Percentiles rank a stretch among this genome's conserved stretches.
These are phyloP conservation scores for Micropterix aruncella DNA, from an alignment of 2,888 invertebrate species.

Conservation along the genomic window DNA sequence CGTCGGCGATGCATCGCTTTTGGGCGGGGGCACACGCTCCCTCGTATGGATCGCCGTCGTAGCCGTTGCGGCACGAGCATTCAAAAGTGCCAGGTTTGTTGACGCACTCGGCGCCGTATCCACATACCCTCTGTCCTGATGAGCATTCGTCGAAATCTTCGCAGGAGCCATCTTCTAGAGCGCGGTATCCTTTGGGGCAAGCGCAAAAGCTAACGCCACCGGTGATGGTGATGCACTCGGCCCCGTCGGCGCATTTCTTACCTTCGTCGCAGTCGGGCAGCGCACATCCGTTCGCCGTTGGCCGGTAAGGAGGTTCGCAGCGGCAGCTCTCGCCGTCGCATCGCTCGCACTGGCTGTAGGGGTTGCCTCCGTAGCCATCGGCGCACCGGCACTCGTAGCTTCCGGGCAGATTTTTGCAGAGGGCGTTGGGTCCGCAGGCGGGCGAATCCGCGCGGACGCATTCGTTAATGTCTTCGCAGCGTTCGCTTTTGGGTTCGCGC, in stretches of 20 bases:
- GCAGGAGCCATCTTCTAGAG: slow-evolving; percentile 67
- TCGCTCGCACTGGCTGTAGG: slow-evolving; percentile 74
- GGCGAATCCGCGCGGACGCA: slow-evolving; percentile 65
- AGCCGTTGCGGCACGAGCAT: slow-evolving; percentile 71
- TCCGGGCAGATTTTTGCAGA: slow-evolving; percentile 85
- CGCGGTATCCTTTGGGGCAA: slow-evolving; percentile 75
- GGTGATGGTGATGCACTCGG: slow-evolving; percentile 81
- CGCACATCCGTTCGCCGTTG: slow-evolving; percentile 72
- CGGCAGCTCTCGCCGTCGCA: slow-evolving; percentile 74
- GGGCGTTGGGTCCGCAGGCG: slow-evolving; percentile 77
- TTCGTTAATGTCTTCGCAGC: slow-evolving; percentile 78
- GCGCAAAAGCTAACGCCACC: slow-evolving; percentile 88
- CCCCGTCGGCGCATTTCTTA: slow-evolving; percentile 71
- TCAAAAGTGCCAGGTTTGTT: slow-evolving; percentile 66
- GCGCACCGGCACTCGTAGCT: slow-evolving; percentile 90
- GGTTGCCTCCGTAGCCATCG: slow-evolving; percentile 77
- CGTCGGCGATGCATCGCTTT: slow-evolving; percentile 67
- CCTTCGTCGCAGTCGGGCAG: slow-evolving; percentile 70
- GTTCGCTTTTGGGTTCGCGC: slow-evolving; percentile 56
- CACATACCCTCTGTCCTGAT: slow-evolving; percentile 63
- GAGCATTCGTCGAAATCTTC: slow-evolving; percentile 75
- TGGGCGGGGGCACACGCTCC: slow-evolving; percentile 73
- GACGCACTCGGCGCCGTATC: slow-evolving; percentile 75
- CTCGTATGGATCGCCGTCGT: slow-evolving; percentile 68
- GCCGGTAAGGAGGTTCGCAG: slow-evolving; percentile 77